Base-by-base conservation (phyloP, 92 coral and sea anemone genomes). In the Porites lobata region DNA sequence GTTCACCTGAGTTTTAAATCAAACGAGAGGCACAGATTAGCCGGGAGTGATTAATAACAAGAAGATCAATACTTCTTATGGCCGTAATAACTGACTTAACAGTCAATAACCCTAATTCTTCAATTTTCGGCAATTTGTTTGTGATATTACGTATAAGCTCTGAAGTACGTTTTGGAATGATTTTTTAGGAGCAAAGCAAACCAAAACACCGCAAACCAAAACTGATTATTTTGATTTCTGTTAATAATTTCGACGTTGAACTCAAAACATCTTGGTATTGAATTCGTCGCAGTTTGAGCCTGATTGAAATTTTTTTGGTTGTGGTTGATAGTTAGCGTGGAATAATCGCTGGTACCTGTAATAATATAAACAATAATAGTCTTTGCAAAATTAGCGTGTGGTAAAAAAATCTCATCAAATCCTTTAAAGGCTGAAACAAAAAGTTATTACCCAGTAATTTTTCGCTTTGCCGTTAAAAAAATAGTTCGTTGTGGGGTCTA, bases 321-420 rank as follows among this genome's bases (percentile, higher is more conserved):
- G 61, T 56, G 78, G 86, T 71, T 69, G 71, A 82, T 4, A 57
- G 57, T 58, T 17, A 17, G 29, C 21, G 11, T 1, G 57, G 6
- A 19, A 12, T 1, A 73, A 38, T 6, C 43, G 66, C 86, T 57
- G 86, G 86, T 82, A 82, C 86, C 78, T 1, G 86, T 56, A 69
- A 69, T 67, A 14, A 4, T 6, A 82, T 11, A 29, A 29, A 32
- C 51, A 77, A 69, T 9, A 61, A 57, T n/a, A 70, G 38, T 1
- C 58, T 20, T 15, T 1, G 13, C 22, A 38, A 82, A n/a, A 7
- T 19, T 70, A 69, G 57, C 50, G 6, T 19, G 8, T 9, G 15
- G 57, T 32, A 59, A 24, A 1, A 56, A 20, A 57, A 56, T 59
- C 1, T 21, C 22, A 57, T 58, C 1, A 57, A 64, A 57, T 52